Base-by-base conservation (phyloP, 1,140 invertebrate genomes). In the Mamestra configurata region DNA sequence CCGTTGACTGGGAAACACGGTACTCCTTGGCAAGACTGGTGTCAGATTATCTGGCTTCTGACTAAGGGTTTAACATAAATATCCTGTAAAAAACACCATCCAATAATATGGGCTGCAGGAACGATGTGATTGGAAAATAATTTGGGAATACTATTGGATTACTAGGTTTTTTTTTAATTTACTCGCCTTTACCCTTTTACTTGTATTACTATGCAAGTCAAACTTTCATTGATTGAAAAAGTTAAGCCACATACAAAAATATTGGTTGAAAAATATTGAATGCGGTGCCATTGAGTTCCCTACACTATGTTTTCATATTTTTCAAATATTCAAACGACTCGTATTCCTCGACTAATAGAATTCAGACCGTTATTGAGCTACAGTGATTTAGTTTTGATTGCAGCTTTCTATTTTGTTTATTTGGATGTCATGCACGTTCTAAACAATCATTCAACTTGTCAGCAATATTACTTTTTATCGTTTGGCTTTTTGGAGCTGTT, bases 51-150 rank as follows among this genome's bases (percentile, higher is more conserved):
- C n/a, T n/a, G n/a, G n/a, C n/a, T n/a, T n/a, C n/a, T n/a, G n/a
- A n/a, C n/a, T n/a, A n/a, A n/a, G n/a, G n/a, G n/a, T n/a, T n/a
- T 4, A 51, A 40, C 37, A 27, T 59, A 59, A 75, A 59, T 75
- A 75, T 75, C 51, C 46, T 43, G 53, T 75, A 75, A 75, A 59
- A 53, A 75, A 75, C 53, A 20, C 31, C 15, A 15, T 75, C 22
- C 37, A 40, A 24, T 46, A 46, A 49, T 75, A 73, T 22, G 35
- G 31, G 18, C 51, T 15, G 20, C 3, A 53, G 35, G 71, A 24
- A 24, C 18, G 20, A 11, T 70, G 66, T n/a, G 20, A 40, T 46
- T 15, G 40, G 2, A 22, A 46, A 68, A 68, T 8, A 46, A 24
- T 70, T 49, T n/a, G 1, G 22, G 40, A 70, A 22, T 46, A 18